Evolutionary conservation across 2,888 invertebrate species (phyloP), one percentile per base, ranked within the genome.

Genomic region (Drosophila bunnanda): DNA sequence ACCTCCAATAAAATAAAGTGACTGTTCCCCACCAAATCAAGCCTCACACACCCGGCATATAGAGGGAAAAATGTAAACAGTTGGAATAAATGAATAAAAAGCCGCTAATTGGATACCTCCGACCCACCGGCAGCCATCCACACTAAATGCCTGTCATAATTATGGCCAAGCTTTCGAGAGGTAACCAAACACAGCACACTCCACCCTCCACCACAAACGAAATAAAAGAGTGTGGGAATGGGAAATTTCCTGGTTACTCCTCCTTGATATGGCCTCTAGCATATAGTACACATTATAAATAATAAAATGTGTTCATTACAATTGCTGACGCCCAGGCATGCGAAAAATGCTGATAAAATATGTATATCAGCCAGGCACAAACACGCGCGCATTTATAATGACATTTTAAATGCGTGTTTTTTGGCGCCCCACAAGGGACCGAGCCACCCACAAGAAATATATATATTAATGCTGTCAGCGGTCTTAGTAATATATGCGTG

Each of bases 351-450:
- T 75, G 78, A 88, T 88, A 71, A 83, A 83, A 83, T 88, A 82
- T 82, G 80, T 82, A 82, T 66, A 82, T 60, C 76, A 64, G 76
- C 73, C 54, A 25, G 22, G 50, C 43, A 68, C 76, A 54, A 53
- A 62, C 64, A 75, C 69, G 71, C 74, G 79, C 79, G 88, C 89
- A 87, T 84, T 79, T 77, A 53, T 77, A 81, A 87, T 87, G 84
- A 59, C 84, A 84, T 87, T 83, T 87, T 84, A 87, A 85, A 89
- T 86, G 82, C 61, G 72, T 69, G 84, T 50, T 87, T 79, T 88
- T 87, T 83, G 85, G 71, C 50, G 75, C 53, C 55, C 69, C 32
- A 6, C 43, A 25, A 39, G 62, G 32, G 66, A 41, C 25, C 61
- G 41, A 55, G 20, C 52, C 46, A 48, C 53, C 50, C 69, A 57